A percentile compares a stretch with the other conserved stretches of the same genome.
Conservation (phyloP, 2,113 vertebrate species). For the Picathartes gymnocephalus region DNA sequence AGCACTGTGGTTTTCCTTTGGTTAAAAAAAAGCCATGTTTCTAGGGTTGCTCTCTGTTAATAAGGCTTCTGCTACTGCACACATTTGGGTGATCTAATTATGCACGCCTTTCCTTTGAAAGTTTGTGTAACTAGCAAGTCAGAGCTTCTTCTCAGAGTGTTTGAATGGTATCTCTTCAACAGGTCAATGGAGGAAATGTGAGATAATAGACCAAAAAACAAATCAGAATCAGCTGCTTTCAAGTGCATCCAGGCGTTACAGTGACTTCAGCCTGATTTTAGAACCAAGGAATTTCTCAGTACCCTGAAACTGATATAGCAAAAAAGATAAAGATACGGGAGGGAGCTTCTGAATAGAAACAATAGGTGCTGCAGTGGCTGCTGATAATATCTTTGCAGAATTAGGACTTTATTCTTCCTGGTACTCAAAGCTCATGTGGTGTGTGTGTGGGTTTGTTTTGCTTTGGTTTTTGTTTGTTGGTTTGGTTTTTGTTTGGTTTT, state of each 20-base stretch:
- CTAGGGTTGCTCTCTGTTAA: background rate
- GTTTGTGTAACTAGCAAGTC: slow-evolving; percentile 45
- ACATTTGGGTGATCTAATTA: slow-evolving; percentile 33
- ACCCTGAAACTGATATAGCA: background rate
- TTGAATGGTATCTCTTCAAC: slow-evolving; percentile 43
- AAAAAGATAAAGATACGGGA: background rate
- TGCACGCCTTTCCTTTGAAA: slow-evolving; percentile 37
- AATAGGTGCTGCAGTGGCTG: background rate
- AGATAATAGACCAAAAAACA: slow-evolving; percentile 11
- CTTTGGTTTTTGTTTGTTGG: too few species aligned
- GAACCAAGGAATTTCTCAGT: background rate
- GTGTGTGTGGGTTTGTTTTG: too few species aligned
- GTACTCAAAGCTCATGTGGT: background rate
- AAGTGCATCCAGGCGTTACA: slow-evolving; percentile 32
- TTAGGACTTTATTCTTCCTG: background rate
- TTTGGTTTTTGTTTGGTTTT: too few species aligned
- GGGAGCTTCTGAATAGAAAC: slow-evolving; percentile 38
- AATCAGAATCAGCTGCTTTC: slow-evolving; percentile 46
- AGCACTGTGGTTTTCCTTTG: background rate
- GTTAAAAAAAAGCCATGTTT: background rate
- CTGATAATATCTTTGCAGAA: slow-evolving; percentile 6
- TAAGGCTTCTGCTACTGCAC: background rate
- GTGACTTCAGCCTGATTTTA: background rate
- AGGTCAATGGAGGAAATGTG: slow-evolving; percentile 46
- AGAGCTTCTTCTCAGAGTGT: slow-evolving; percentile 31